A percentile compares a stretch with the other conserved stretches of the same genome.
Evolutionary conservation across 2,797 vertebrate genomes (phyloP).

Genomic region (Tarsius wallacei): DNA sequence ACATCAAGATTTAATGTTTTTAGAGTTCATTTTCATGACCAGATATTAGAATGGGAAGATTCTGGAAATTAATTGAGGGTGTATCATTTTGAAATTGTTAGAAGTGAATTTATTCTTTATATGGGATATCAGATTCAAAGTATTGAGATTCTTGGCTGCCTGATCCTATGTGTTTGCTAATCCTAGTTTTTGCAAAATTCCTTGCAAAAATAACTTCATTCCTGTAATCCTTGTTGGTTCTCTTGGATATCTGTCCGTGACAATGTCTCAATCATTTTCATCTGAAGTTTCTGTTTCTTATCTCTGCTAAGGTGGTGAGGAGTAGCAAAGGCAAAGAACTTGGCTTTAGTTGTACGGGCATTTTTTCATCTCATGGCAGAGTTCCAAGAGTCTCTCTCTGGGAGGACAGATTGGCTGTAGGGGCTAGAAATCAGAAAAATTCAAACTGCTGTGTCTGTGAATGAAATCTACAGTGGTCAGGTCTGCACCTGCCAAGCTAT

Average conservation of each 20-base stretch:
- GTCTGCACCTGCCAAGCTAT: conserved; percentile 77
- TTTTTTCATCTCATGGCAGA: conserved; percentile 78
- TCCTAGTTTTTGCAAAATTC: neutral
- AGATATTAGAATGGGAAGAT: neutral
- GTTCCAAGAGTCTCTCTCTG: conserved; percentile 66
- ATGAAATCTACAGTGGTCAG: conserved; percentile 63
- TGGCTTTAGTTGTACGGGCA: conserved; percentile 59
- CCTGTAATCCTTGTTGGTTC: conserved; percentile 43
- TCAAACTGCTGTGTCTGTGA: conserved; percentile 57
- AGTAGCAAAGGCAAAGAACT: conserved; percentile 47
- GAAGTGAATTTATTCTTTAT: conserved; percentile 46
- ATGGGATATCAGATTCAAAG: neutral
- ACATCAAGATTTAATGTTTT: neutral
- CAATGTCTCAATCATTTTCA: conserved; percentile 62
- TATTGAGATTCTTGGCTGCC: neutral
- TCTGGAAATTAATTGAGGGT: neutral
- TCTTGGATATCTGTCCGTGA: conserved; percentile 67
- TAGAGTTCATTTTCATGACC: neutral
- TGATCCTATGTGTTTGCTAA: conserved; percentile 3
- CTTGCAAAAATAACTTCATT: conserved; percentile 57
- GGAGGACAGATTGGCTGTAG: conserved; percentile 61
- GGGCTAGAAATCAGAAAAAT: conserved; percentile 60
- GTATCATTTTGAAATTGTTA: neutral
- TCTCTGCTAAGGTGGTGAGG: conserved; percentile 68
- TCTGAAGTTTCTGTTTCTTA: conserved; percentile 76